Conservation (phyloP, 2,888 invertebrate genomes). For the Gastracanthus pulcherrimus region DNA sequence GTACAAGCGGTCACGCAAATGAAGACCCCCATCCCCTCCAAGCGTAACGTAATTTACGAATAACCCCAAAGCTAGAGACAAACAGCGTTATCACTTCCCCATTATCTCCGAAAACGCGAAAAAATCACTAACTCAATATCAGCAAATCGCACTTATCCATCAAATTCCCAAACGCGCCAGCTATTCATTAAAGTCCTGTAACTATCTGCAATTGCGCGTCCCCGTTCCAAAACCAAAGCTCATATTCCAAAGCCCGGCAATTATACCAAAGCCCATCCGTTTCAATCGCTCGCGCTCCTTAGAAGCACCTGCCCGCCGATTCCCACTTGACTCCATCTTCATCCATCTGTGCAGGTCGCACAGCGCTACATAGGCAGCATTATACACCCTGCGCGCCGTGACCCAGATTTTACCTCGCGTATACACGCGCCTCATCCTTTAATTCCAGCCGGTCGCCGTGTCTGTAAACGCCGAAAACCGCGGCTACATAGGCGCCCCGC, state of each 20-base stretch:
- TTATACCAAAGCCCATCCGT: background rate
- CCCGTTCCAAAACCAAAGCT: background rate
- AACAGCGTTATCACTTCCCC: background rate
- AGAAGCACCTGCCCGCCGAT: background rate
- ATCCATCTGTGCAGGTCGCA: background rate
- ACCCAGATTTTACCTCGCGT: background rate
- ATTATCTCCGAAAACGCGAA: background rate
- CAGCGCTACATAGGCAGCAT: background rate
- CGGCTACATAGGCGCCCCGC: no score
- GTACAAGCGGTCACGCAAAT: no score
- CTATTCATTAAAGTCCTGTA: background rate
- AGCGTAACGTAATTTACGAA: no score
- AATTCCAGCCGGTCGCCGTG: conserved; percentile 4
- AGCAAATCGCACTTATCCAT: background rate
- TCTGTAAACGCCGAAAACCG: background rate
- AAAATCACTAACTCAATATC: no score
- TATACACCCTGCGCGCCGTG: background rate
- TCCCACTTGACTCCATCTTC: background rate
- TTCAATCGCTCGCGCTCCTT: conserved; percentile 7
- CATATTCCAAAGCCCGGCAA: background rate
- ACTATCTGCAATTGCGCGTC: background rate
- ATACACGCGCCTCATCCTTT: conserved; percentile 20
- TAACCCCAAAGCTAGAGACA: no score
- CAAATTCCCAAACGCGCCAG: background rate
- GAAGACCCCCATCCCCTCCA: no score